Conservation (phyloP, 2,888 invertebrate genomes). For the Heliconius ismenius region DNA sequence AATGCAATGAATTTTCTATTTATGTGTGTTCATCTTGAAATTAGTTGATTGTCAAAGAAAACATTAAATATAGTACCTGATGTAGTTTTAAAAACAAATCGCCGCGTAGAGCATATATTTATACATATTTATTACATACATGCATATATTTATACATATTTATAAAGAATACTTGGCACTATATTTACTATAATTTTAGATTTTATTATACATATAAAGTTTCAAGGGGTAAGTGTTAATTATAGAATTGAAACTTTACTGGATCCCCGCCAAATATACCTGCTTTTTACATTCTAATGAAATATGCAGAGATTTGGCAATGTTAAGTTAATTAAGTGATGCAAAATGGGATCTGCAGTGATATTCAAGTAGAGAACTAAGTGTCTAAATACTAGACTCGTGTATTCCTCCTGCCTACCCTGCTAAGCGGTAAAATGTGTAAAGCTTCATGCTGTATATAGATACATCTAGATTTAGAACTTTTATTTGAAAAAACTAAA, state of each 20-base stretch:
- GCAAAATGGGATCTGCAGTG: not conserved
- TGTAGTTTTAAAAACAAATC: too few species aligned
- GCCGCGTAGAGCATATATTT: not conserved
- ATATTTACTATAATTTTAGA: conserved; percentile 14
- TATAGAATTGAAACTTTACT: conserved; percentile 32
- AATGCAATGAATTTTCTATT: too few species aligned
- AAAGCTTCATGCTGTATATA: not conserved
- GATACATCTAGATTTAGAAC: too few species aligned
- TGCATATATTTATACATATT: not conserved
- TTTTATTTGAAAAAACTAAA: too few species aligned
- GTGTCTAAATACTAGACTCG: not conserved
- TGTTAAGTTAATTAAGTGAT: conserved; percentile 29
- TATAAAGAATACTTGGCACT: conserved; percentile 15
- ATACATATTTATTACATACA: not conserved
- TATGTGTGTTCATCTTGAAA: too few species aligned
- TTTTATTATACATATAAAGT: conserved; percentile 10
- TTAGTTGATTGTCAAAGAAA: too few species aligned
- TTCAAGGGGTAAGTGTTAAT: conserved; percentile 32
- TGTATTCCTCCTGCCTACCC: not conserved
- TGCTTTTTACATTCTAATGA: conserved; percentile 36
- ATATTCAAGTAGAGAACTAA: not conserved
- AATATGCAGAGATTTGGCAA: conserved; percentile 38
- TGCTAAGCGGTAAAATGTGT: not conserved
- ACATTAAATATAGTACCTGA: too few species aligned
- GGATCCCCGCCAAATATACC: conserved; percentile 37